Conservation (phyloP, 2,888 invertebrate species). For the Agonopterix arenella region DNA sequence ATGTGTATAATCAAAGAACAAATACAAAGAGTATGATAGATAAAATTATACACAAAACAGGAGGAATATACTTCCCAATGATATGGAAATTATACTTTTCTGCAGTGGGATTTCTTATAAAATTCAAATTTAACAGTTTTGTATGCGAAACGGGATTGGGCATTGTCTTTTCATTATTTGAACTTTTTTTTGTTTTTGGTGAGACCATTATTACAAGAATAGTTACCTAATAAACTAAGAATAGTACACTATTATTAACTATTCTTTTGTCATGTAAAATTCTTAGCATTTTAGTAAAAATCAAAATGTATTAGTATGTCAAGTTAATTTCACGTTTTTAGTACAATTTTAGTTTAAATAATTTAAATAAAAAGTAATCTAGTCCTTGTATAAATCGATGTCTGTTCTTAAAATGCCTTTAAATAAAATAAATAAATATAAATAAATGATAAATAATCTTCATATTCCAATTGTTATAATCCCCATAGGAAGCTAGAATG, state of each 20-base stretch:
- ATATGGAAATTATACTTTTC: too few relatives aligned
- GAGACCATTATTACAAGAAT: neutral
- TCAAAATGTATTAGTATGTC: neutral
- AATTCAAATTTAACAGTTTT: too few relatives aligned
- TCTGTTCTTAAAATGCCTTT: slow-evolving; percentile 19
- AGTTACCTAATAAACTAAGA: too few relatives aligned
- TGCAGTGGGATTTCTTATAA: too few relatives aligned
- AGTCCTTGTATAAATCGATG: slow-evolving; percentile 12
- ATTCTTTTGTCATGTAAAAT: neutral
- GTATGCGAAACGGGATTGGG: too few relatives aligned
- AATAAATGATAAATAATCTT: slow-evolving; percentile 1
- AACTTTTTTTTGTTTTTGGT: neutral
- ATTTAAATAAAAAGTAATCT: slow-evolving; percentile 6
- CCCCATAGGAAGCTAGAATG: slow-evolving; percentile 2
- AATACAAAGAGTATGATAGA: too few relatives aligned
- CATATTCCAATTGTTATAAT: slow-evolving; percentile 3
- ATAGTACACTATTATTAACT: neutral
- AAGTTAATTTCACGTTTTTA: neutral
- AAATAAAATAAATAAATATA: slow-evolving; percentile 6
- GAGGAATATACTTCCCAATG: too few relatives aligned
- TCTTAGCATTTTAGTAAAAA: neutral
- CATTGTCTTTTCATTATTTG: neutral
- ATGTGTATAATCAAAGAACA: too few relatives aligned
- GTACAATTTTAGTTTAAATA: neutral
- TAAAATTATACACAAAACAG: too few relatives aligned